Base-by-base conservation (phyloP, 2,797 vertebrate genomes). In the Danio aesculapii region DNA sequence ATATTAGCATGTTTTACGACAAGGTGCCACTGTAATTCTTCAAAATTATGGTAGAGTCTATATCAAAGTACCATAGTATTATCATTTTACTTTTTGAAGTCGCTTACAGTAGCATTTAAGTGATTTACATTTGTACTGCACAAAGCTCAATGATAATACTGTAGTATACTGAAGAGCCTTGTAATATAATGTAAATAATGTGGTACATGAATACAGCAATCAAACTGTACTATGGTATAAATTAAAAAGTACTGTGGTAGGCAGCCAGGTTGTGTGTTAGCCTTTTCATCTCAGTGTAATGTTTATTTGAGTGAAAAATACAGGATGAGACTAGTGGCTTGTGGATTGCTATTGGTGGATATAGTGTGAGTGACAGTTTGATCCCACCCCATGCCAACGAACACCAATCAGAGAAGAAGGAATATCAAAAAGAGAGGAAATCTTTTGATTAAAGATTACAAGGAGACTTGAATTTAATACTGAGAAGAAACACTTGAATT, bases 61-160 rank as follows among this genome's bases (percentile, higher is more conserved):
- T 55, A 55, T 70, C 68, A 70, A 55, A 70, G 68, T 70, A 55
- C 50, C 16, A 55, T 70, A 9, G 10, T 70, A 55, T 70, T 70
- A 70, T 30, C 50, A 55, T 49, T 17, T n/a, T 70, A 55, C n/a
- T 70, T 30, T 70, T 70, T 70, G 49, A 70, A 70, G 68, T 70
- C 12, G 5, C 30, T 8, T 17, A 43, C 9, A 10, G 68, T 70
- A 39, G 14, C 30, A 70, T 41, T 70, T 70, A 55, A 55, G 68
- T 8, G 30, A 70, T 70, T 70, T 55, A 70, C 50, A 70, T 70
- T 13, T 43, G 21, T 8, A 12, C 50, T 12, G 9, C 68, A 53
- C 49, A 55, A 70, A 70, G 50, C 30, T 1, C 21, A 1, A 17
- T 7, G 3, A 43, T 70, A 70, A 70, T 70, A 41, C 30, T 41